Evolutionary conservation across 2,113 vertebrate species (phyloP).

Genomic region (Elephantulus edwardii): DNA sequence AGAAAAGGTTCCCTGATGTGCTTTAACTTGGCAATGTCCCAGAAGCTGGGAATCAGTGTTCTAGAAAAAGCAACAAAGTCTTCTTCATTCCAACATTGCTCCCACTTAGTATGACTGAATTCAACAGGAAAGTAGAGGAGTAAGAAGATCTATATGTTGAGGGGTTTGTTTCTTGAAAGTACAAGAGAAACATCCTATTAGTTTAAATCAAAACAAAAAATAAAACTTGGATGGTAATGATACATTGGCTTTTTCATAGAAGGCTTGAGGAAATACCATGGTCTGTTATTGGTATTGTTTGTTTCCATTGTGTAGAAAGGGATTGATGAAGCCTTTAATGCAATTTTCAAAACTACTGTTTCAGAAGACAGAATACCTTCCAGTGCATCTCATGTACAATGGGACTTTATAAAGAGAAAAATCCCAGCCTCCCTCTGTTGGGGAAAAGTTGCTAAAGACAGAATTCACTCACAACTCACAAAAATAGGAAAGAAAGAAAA

Average conservation of each 20-base stretch:
- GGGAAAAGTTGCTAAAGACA: not conserved
- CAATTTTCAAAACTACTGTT: not conserved
- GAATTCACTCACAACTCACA: not conserved
- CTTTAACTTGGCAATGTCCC: not conserved
- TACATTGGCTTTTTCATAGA: constrained; percentile 59
- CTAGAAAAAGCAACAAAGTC: not conserved
- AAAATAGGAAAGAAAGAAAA: not conserved
- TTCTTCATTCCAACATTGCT: not conserved
- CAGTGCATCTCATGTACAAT: constrained; percentile 21
- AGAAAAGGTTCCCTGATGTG: not conserved
- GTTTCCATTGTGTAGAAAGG: constrained; percentile 56
- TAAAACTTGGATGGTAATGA: constrained; percentile 47
- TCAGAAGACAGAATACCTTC: constrained; percentile 22
- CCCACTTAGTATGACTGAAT: not conserved
- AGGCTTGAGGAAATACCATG: constrained; percentile 64
- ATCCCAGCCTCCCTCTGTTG: not conserved
- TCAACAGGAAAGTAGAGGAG: not conserved
- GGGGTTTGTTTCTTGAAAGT: constrained; percentile 49
- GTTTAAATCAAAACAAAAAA: not conserved
- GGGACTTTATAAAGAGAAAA: not conserved
- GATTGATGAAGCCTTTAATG: constrained; percentile 9
- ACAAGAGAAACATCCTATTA: constrained; percentile 65
- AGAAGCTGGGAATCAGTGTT: not conserved
- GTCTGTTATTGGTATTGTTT: constrained; percentile 30
- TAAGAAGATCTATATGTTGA: not conserved